Evolutionary conservation across 2,888 invertebrate species (phyloP).

Genomic region (Pheosia tremula): DNA sequence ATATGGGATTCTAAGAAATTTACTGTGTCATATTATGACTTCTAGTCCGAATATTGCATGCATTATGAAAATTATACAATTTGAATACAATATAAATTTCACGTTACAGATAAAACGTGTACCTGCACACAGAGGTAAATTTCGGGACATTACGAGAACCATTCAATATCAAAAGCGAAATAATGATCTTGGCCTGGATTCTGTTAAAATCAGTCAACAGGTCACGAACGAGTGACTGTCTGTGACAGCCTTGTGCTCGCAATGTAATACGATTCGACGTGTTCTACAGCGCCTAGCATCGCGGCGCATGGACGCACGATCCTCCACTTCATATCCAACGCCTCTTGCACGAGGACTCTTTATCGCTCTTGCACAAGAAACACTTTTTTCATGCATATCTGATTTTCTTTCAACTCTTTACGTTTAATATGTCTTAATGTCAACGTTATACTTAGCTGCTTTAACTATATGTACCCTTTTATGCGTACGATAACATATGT

Average conservation of each 20-base stretch:
- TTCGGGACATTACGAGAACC: constrained; percentile 48
- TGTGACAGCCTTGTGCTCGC: constrained; percentile 73
- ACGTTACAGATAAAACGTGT: background rate
- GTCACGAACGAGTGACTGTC: constrained; percentile 81
- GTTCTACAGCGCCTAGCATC: constrained; percentile 58
- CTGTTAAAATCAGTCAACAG: constrained; percentile 79
- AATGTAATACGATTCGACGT: constrained; percentile 64
- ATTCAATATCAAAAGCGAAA: constrained; percentile 69
- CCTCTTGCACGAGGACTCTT: constrained; percentile 12
- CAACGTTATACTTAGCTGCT: no score
- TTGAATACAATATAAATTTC: no score
- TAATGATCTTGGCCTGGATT: constrained; percentile 82
- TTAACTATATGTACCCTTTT: no score
- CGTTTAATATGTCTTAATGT: no score
- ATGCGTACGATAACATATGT: no score
- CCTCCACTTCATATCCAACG: background rate
- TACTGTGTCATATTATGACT: no score
- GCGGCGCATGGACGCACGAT: constrained; percentile 26
- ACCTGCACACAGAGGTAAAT: constrained; percentile 17
- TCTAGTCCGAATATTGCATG: no score
- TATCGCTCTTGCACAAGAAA: background rate
- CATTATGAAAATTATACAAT: no score
- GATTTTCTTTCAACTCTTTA: no score
- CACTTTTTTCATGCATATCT: no score
- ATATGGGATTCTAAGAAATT: no score